Conservation (phyloP, 2,797 vertebrate genomes). For the Mastacembelus armatus region DNA sequence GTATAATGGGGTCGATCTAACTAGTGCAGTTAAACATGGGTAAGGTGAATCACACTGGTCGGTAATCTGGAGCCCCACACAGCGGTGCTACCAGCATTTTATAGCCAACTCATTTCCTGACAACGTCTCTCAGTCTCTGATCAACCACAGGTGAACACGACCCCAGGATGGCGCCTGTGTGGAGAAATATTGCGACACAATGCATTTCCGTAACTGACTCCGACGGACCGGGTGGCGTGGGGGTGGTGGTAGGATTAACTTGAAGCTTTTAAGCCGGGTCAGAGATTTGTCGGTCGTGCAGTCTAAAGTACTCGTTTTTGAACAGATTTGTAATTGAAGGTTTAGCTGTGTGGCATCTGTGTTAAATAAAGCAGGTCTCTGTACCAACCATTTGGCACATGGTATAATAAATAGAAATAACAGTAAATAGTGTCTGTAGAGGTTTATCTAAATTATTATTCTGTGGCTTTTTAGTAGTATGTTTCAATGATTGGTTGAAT, state of each 20-base stretch:
- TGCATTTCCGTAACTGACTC: constrained; percentile 20
- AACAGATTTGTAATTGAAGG: constrained; percentile 33
- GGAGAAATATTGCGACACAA: not conserved
- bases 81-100: constrained; percentile 20
- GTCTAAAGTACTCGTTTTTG: constrained; percentile 61
- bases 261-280: constrained; percentile 74
- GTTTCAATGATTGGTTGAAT: no score
- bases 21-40: not conserved
- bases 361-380: no score
- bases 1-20: not conserved
- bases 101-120: constrained; percentile 32
- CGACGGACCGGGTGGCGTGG: constrained; percentile 54
- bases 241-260: constrained; percentile 77
- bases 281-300: constrained; percentile 68
- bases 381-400: no score
- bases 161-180: no score
- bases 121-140: constrained; percentile 23
- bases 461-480: not conserved
- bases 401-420: no score
- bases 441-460: not conserved
- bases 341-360: constrained; percentile 8
- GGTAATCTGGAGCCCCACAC: not conserved
- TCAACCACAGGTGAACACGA: not conserved
- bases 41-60: not conserved
- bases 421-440: not conserved